Evolutionary conservation across 2,113 vertebrate species (phyloP), one percentile per base, ranked within the genome.

Genomic region (Phrynosoma blainvillii): DNA sequence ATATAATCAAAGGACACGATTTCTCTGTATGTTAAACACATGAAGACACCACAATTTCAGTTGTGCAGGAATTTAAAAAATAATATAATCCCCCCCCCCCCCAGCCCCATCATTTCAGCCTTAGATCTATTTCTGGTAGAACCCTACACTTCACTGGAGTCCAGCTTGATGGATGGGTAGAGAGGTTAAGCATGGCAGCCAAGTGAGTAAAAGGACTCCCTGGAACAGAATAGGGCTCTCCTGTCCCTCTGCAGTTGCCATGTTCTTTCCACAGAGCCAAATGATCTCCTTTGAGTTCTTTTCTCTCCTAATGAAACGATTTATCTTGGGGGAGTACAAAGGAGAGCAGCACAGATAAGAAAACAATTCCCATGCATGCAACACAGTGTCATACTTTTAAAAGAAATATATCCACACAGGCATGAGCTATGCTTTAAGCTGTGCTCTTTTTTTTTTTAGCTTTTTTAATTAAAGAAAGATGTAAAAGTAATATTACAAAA

Each of bases 311-410:
- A 25, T 5, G 16, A 79, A 20, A 1, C 66, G 42, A 30, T 82
- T 81, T 81, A 74, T 87, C 62, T 5, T 47, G 70, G 25, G 36
- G 54, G 75, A 88, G 68, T n/a, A 59, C 70, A 56, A 87, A 56
- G 42, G 62, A 18, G 47, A 86, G 23, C 59, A 40, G 73, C 73
- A 47, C 12, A 82, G 54, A 75, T 82, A 82, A 27, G 59, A 82
- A 40, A 66, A 25, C 21, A 82, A 20, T 66, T 18, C 77, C 27
- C 16, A 65, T 65, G 27, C 52, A 59, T 62, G 23, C 6, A 73
- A 27, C 21, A 42, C 12, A 62, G 36, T 82, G 30, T 16, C 12
- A 36, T 14, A n/a, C 27, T 56, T 0, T 2, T 59, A 70, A 23
- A 87, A 52, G 42, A n/a, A 47, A 74, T 73, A 10, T 59, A 47